phyloP scores from a whole-genome alignment of 1,140 invertebrate species.

The Pogonognathellus flavescens region DNA sequence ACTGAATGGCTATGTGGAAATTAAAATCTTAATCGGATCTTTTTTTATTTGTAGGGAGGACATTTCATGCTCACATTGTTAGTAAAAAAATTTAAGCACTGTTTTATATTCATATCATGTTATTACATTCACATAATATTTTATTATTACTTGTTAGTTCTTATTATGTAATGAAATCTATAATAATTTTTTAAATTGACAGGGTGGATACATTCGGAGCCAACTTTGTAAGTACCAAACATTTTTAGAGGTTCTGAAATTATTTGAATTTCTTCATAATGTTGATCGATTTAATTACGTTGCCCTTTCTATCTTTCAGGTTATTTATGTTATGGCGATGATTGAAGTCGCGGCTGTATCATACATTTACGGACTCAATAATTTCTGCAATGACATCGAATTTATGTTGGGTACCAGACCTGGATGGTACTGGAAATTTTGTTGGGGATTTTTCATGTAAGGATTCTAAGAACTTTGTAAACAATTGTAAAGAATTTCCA shows the following conservation, averaged over 20 bases:
- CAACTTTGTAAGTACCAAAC: neutral
- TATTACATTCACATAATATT: no score
- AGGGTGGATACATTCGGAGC: conserved; percentile 67
- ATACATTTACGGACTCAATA: conserved; percentile 60
- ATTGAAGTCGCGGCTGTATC: conserved; percentile 50
- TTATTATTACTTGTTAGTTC: no score
- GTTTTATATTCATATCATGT: no score
- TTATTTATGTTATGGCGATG: conserved; percentile 83
- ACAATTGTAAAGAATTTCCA: neutral
- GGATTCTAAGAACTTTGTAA: no score
- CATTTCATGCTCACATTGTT: conserved; percentile 35
- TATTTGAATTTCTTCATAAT: neutral
- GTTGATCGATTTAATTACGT: neutral
- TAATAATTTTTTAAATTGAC: no score
- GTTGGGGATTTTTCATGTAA: conserved; percentile 57
- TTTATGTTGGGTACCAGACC: conserved; percentile 60
- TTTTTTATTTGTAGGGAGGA: neutral
- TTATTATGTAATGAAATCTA: neutral
- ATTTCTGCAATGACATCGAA: conserved; percentile 59
- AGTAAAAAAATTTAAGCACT: no score
- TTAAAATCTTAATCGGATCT: neutral
- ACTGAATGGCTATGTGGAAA: no score
- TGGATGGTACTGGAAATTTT: conserved; percentile 70
- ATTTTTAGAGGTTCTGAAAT: no score
- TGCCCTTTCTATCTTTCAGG: neutral